These are phyloP conservation scores for Phortica okadai DNA, from an alignment of 2,888 invertebrate species.

Conservation along the genomic window DNA sequence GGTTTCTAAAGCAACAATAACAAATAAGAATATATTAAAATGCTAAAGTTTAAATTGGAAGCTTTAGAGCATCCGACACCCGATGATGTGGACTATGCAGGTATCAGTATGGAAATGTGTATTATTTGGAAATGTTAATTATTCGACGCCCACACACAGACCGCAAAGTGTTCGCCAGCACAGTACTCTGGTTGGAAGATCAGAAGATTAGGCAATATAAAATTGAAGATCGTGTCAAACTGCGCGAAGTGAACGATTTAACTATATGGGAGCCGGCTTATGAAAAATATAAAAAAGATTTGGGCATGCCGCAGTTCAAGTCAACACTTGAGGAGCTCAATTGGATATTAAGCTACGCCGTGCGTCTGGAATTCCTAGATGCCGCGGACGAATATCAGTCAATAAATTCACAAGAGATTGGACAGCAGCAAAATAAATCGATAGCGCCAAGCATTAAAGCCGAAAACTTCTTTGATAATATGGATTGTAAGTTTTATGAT, in stretches of 20 bases:
- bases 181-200: slow-evolving; percentile 94
- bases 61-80: slow-evolving; percentile 88
- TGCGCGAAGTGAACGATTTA: slow-evolving; percentile 83
- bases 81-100: slow-evolving; percentile 83
- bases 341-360: slow-evolving; percentile 90
- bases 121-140: neutral
- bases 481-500: slow-evolving; percentile 84
- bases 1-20: neutral
- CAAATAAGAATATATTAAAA: slow-evolving; percentile 61
- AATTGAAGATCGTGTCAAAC: slow-evolving; percentile 85
- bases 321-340: slow-evolving; percentile 84
- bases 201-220: slow-evolving; percentile 93
- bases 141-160: slow-evolving; percentile 78
- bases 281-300: slow-evolving; percentile 84
- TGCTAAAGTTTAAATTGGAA: slow-evolving; percentile 87
- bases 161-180: slow-evolving; percentile 85
- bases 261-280: slow-evolving; percentile 85
- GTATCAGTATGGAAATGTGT: slow-evolving; percentile 77
- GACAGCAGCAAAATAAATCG: slow-evolving; percentile 79
- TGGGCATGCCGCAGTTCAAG: slow-evolving; percentile 84
- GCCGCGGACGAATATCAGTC: slow-evolving; percentile 84
- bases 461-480: slow-evolving; percentile 88
- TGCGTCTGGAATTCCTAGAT: slow-evolving; percentile 89
- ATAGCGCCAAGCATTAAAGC: slow-evolving; percentile 85
- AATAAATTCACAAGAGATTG: slow-evolving; percentile 80